These are phyloP conservation scores for Protophormia terraenovae DNA, from an alignment of 2,888 invertebrate species.

Conservation along the genomic window DNA sequence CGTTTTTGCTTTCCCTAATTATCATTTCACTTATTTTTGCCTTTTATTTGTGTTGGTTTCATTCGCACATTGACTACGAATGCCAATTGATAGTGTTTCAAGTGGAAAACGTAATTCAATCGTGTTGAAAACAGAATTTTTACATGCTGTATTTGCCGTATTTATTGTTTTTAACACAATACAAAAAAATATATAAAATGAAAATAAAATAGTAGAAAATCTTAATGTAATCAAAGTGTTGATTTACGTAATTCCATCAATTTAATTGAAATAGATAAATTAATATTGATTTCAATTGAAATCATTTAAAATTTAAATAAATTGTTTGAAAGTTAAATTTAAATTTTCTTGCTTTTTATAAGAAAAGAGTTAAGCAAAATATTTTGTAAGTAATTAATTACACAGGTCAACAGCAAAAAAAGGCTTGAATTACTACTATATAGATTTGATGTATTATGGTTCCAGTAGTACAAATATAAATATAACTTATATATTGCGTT, in stretches of 20 bases:
- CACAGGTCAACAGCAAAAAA: too few species aligned
- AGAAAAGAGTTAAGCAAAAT: too few species aligned
- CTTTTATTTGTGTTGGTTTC: constrained; percentile 31
- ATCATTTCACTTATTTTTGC: background rate
- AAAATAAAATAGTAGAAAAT: constrained; percentile 33
- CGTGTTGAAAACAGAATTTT: constrained; percentile 65
- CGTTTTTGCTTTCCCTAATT: background rate
- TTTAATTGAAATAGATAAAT: constrained; percentile 58
- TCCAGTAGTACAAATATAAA: too few species aligned
- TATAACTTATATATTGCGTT: too few species aligned
- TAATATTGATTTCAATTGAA: constrained; percentile 1
- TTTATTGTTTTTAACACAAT: constrained; percentile 34
- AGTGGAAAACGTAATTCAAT: constrained; percentile 67
- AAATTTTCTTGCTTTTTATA: background rate
- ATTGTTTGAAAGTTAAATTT: background rate
- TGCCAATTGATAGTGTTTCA: constrained; percentile 62
- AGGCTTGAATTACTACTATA: too few species aligned
- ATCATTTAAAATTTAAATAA: constrained; percentile 34
- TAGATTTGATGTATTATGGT: too few species aligned
- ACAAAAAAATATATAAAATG: background rate
- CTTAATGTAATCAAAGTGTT: constrained; percentile 43
- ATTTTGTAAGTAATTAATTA: too few species aligned
- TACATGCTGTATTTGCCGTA: constrained; percentile 48
- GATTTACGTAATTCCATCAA: constrained; percentile 43
- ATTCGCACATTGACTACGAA: constrained; percentile 43